Base-by-base conservation (phyloP, 2,888 invertebrate species). In the Eupithecia vulgata region DNA sequence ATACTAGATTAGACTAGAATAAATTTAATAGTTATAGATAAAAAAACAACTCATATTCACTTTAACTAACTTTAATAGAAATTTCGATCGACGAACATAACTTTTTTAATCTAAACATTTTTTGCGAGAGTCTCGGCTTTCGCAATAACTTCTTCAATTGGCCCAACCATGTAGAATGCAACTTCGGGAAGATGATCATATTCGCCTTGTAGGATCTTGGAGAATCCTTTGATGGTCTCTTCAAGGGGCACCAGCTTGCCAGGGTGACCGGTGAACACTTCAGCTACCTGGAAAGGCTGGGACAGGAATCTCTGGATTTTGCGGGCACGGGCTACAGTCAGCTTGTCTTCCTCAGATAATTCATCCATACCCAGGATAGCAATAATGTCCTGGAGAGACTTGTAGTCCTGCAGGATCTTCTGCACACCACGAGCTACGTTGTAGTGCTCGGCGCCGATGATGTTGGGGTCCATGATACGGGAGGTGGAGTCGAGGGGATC, bases 131-230 rank as follows among this genome's bases (percentile, higher is more conserved):
- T 96, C 83, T 98, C 97, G 78, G 98, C 98, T 92, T 98, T 98
- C 74, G 96, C 96, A 72, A 96, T 95, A 69, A 98, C 98, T 93
- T 98, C 98, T 87, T 98, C 98, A 85, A 99, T 97, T 76, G 97
- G 97, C 80, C 99, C 99, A 77, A 98, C 98, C 98, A 99, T 98
- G 95, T 98, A 99, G 95, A 99, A 99, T 76, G 99, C 99, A 80
- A 98, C 95, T 93, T 98, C 98, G 34, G 98, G 99, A 82, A 99
- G 93, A 90, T 98, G 97, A 91, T 99, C 99, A 87, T 97, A 96
- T 85, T 98, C 98, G 85, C 98, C 98, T 79, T 89, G 94, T 80
- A 98, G 95, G 85, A 98, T 98, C 90, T 96, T 95, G 84, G 97
- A 95, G 95, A 98, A 99, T 85, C 98, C 98, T 87, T 96, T 96